Base-by-base conservation (phyloP, 2,888 invertebrate species). In the Tortricodes alternella region DNA sequence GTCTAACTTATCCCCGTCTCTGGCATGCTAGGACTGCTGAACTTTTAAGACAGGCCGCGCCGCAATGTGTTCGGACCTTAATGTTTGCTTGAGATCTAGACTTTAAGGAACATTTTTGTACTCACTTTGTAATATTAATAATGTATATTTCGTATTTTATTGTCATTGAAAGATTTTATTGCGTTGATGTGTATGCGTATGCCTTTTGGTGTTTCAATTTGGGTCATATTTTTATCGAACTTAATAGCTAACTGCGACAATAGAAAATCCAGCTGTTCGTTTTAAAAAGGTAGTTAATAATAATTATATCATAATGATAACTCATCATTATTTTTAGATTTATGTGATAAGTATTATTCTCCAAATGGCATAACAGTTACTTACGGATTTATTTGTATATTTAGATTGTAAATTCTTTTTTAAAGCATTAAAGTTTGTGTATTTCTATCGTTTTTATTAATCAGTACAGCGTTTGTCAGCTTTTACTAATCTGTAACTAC, bases 371-470 rank as follows among this genome's bases (percentile, higher is more conserved):
- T 77, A 68, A 63, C 67, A 77, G 82, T 71, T 76, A 83, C 83
- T 84, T 84, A 84, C 70, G 66, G 64, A 67, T 68, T 50, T 78
- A 74, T 84, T 72, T 83, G 82, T 83, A 83, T 83, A 84, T 83
- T 83, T 80, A 83, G 83, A 70, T 58, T 65, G 67, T 70, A 66
- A 66, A 66, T 68, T 46, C 64, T 61, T 73, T 66, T 65, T 64
- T 29, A 18, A 38, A 37, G 48, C n/a, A 29, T 11, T 29, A 37
- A 51, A 39, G 23, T 24, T 37, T 38, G 34, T 39, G 27, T 41
- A 34, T 46, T 44, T 44, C 23, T 24, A 34, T 23, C 13, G 29
- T 24, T n/a, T 11, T 24, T 15, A 49, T 19, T 49, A 24, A 18
- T 8, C 43, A 16, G 7, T 29, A 5, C 29, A 29, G 1, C n/a